Conservation (phyloP, 2,888 invertebrate genomes). For the Pachliopta kotzebuea region DNA sequence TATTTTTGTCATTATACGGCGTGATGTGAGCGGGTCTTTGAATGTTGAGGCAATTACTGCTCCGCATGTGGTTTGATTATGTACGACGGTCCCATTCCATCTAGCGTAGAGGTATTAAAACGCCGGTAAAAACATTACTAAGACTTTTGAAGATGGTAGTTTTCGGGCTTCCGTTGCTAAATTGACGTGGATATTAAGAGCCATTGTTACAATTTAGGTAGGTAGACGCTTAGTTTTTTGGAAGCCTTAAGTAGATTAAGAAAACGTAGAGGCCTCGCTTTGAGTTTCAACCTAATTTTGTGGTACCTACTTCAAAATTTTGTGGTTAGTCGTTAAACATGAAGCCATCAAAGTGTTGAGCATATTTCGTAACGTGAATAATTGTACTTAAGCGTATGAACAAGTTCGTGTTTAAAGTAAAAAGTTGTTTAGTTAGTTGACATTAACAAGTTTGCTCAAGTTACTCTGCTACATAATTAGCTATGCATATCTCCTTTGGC, state of each 20-base stretch:
- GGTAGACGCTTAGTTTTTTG: conserved; percentile 41
- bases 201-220: conserved; percentile 61
- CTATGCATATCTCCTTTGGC: conserved; percentile 62
- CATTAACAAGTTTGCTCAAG: conserved; percentile 41
- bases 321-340: conserved; percentile 41
- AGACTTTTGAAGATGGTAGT: conserved; percentile 63
- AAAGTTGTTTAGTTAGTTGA: conserved; percentile 41
- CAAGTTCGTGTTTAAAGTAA: conserved; percentile 38
- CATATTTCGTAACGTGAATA: conserved; percentile 30
- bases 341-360: conserved; percentile 33
- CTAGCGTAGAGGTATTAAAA: conserved; percentile 68
- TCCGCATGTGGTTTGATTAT: conserved; percentile 80
- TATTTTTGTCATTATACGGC: conserved; percentile 81
- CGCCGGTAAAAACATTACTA: conserved; percentile 70
- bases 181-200: conserved; percentile 67
- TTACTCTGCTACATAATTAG: conserved; percentile 53
- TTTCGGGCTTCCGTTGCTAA: conserved; percentile 77
- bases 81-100: conserved; percentile 69
- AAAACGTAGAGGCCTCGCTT: conserved; percentile 37
- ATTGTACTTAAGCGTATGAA: conserved; percentile 27
- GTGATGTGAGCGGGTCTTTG: conserved; percentile 79
- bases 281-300: conserved; percentile 39
- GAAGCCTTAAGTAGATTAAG: conserved; percentile 44
- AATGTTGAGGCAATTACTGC: conserved; percentile 79
- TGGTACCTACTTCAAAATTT: conserved; percentile 41